phyloP scores from a whole-genome alignment of 2,888 invertebrate genomes.

The Acronicta leporina region DNA sequence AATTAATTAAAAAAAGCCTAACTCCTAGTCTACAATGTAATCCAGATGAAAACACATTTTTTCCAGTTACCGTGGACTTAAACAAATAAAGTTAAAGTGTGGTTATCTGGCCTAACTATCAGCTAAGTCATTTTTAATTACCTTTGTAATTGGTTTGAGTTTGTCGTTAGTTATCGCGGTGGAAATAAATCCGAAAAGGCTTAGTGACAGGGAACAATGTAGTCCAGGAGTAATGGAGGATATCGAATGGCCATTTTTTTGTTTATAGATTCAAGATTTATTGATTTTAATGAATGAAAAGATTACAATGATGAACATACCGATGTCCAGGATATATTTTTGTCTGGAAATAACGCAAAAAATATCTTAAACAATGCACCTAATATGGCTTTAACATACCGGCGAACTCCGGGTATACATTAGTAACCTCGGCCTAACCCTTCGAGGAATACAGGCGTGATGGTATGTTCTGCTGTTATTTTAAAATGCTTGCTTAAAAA shows the following conservation, averaged over 20 bases:
- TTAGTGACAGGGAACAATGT: constrained; percentile 39
- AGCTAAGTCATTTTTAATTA: constrained; percentile 82
- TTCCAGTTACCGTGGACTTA: constrained; percentile 54
- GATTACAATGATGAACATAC: no score
- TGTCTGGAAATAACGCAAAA: no score
- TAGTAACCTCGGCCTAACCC: no score
- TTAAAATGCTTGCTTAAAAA: no score
- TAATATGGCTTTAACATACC: no score
- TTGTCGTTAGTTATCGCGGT: constrained; percentile 50
- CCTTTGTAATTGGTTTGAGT: constrained; percentile 62
- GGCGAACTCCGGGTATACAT: no score
- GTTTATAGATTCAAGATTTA: no score
- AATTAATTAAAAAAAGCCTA: constrained; percentile 3
- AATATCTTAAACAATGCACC: no score
- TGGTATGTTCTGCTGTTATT: no score
- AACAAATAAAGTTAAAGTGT: constrained; percentile 61
- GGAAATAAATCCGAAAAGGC: constrained; percentile 34
- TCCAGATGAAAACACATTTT: constrained; percentile 68
- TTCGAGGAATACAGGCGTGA: no score
- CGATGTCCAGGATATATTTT: no score
- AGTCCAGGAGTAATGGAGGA: constrained; percentile 18
- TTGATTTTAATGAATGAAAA: no score
- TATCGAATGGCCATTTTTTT: constrained; percentile 1
- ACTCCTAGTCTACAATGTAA: constrained; percentile 66
- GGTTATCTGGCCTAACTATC: constrained; percentile 65